Conservation (phyloP, 2,113 vertebrate genomes). For the Sarotherodon lohbergeri region DNA sequence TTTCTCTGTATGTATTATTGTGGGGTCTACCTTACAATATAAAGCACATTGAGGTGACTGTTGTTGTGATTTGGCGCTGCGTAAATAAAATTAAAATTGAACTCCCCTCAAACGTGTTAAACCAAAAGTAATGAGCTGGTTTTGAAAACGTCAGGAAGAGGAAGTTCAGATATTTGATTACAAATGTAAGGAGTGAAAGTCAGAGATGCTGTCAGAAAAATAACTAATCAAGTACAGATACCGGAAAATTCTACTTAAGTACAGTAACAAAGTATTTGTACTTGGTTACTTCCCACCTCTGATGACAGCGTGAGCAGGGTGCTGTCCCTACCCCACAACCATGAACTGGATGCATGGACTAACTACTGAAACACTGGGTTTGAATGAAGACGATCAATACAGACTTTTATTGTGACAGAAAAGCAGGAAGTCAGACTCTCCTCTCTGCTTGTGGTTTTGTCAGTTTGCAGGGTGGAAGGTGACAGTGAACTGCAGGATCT, state of each 20-base stretch:
- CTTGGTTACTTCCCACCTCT: not conserved
- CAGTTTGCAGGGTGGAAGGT: not conserved
- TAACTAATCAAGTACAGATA: not conserved
- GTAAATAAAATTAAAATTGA: not conserved
- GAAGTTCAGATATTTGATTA: not conserved
- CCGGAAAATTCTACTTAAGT: not conserved
- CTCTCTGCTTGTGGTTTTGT: not conserved
- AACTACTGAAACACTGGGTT: not conserved
- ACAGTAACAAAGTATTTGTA: not conserved
- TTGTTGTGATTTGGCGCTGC: too few relatives aligned
- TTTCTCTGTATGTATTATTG: too few relatives aligned
- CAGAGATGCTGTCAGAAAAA: not conserved
- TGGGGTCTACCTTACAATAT: too few relatives aligned
- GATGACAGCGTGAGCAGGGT: not conserved
- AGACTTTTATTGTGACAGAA: not conserved
- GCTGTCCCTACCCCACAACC: not conserved
- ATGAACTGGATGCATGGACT: not conserved
- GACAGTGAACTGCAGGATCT: not conserved
- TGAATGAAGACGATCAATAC: not conserved
- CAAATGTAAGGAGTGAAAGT: not conserved
- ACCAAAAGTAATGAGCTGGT: not conserved
- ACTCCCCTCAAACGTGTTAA: not conserved
- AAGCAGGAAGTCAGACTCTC: not conserved
- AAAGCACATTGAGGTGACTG: too few relatives aligned
- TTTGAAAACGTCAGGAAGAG: not conserved